Evolutionary conservation across 2,888 invertebrate species (phyloP).

Genomic region (Rotaria socialis): DNA sequence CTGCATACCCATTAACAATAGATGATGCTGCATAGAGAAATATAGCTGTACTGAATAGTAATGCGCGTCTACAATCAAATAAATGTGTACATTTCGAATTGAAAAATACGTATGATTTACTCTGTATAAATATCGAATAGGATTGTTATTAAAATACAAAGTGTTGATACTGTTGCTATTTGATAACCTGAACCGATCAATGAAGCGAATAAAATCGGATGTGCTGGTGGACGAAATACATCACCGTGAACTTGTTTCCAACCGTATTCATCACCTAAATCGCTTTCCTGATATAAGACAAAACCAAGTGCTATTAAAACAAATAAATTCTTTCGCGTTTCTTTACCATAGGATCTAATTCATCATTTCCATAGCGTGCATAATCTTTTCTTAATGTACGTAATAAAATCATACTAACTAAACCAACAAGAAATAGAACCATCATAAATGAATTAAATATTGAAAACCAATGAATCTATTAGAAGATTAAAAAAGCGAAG

Average conservation of each 20-base stretch:
- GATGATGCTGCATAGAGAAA: conserved; percentile 97
- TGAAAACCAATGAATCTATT: conserved; percentile 95
- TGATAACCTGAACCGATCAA: conserved; percentile 93
- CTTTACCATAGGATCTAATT: conserved; percentile 78
- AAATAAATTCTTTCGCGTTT: too few species aligned
- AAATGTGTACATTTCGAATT: neutral
- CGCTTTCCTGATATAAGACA: conserved; percentile 68
- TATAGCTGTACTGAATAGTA: conserved; percentile 91
- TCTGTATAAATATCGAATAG: conserved; percentile 96
- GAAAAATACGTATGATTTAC: conserved; percentile 58
- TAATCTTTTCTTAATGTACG: conserved; percentile 95
- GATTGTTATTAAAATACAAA: conserved; percentile 91
- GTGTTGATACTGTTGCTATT: conserved; percentile 79
- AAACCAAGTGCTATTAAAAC: too few species aligned
- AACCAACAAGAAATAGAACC: conserved; percentile 95
- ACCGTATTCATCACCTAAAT: conserved; percentile 96
- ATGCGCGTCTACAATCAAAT: conserved; percentile 69
- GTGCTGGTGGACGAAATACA: conserved; percentile 89
- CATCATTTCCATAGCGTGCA: conserved; percentile 96
- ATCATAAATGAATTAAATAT: conserved; percentile 99
- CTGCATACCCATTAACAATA: conserved; percentile 94
- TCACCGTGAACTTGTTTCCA: conserved; percentile 99
- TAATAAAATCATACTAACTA: conserved; percentile 98
- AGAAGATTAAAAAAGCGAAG: conserved; percentile 44
- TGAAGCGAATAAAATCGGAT: conserved; percentile 84